Conservation (phyloP, 2,113 vertebrate species). For the Callipepla californica region DNA sequence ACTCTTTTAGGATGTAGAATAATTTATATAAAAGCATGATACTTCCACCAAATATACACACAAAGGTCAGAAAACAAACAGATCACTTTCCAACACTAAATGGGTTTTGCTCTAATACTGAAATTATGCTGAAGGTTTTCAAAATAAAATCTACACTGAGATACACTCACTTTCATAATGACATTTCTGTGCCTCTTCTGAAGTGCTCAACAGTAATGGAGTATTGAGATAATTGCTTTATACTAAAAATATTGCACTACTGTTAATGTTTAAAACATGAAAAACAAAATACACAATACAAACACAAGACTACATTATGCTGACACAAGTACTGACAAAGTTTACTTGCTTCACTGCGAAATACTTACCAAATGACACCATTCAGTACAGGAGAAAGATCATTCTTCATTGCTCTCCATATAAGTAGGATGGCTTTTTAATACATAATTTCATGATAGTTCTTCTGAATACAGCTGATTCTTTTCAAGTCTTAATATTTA, state of each 20-base stretch:
- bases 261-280: not conserved
- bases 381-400: not conserved
- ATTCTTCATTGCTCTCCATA: not conserved
- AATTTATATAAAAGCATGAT: not conserved
- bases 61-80: not conserved
- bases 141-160: not conserved
- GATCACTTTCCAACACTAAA: not conserved
- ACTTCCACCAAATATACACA: not conserved
- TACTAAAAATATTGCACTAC: fast-evolving
- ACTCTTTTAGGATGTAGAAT: not conserved
- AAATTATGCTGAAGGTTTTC: not conserved
- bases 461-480: not conserved
- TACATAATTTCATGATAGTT: not conserved
- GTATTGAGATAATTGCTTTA: not conserved
- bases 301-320: not conserved
- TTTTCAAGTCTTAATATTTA: not conserved
- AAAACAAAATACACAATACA: not conserved
- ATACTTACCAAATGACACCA: not conserved
- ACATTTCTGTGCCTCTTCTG: not conserved
- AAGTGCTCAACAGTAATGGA: not conserved
- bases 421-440: not conserved
- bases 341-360: not conserved
- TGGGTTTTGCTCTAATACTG: not conserved
- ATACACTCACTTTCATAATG: not conserved
- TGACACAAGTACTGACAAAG: fast-evolving